Base-by-base conservation (phyloP, 1,140 invertebrate genomes). In the Cylas formicarius region DNA sequence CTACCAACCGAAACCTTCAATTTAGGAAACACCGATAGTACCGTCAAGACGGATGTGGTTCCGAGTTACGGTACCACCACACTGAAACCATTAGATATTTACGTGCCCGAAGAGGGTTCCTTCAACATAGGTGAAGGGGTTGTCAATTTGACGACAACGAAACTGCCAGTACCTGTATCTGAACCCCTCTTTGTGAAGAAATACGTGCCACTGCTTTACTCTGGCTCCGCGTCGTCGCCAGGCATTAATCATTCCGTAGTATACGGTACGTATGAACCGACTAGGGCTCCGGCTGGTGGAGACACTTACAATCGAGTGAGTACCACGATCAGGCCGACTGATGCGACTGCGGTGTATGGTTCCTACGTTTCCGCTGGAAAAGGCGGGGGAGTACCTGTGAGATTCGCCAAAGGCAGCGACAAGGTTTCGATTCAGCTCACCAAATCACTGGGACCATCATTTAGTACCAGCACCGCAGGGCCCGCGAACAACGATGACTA, bases 201-300 rank as follows among this genome's bases (percentile, higher is more conserved):
- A 21, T 37, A 32, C 3, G 33, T 42, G 11, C 33, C 46, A 19
- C 32, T 48, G 10, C 16, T 48, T 10, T 48, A 48, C 21, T n/a
- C 17, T 16, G 7, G 14, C 9, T 11, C n/a, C 29, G 9, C n/a
- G 48, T 29, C 38, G 48, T 47, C 14, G 35, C 40, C 13, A 51
- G 21, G 42, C 27, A 16, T 44, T 5, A 46, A 56, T 41, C 44
- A 48, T 4, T 48, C 52, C 19, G 50, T 48, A 5, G 45, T 56
- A 13, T 56, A 53, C 34, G 55, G 55, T 3, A 45, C 35, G 4
- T 53, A 48, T 43, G 21, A 41, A 7, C 38, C 46, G 8, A 52
- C 35, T 29, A 33, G 29, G 19, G 44, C 48, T 5, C 28, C 23
- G 11, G 13, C 14, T n/a, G n/a, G n/a, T n/a, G n/a, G n/a, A n/a